Evolutionary conservation across 2,797 vertebrate genomes (phyloP), one percentile per base, ranked within the genome.

Genomic region (Enoplosus armatus): DNA sequence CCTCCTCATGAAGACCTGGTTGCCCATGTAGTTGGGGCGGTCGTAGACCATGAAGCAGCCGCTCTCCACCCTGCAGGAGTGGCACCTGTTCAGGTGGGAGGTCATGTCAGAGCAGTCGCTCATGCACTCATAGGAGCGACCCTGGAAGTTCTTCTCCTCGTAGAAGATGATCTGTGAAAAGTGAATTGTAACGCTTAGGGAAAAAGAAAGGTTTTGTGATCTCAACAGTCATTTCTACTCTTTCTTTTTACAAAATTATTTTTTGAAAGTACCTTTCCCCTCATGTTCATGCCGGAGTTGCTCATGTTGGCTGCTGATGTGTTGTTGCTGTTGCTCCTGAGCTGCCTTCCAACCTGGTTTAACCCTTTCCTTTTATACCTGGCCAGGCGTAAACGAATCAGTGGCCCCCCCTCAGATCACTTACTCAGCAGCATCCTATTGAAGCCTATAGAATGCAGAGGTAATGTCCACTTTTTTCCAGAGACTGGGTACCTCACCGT

Each of bases 361-460:
- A 91, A 91, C 88, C 74, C 76, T 73, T 89, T 80, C 82, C 85
- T 91, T 94, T 92, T 94, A 93, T 93, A 93, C 89, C 76, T 85
- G 61, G 72, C 75, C 50, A 70, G 68, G 22, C 20, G 8, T 47
- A 47, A 47, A 47, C n/a, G 45, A 47, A 47, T 72, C 41, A 56
- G 60, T 81, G 75, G 56, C 73, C 68, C 87, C 84, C 64, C 83
- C 68, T 75, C 81, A 85, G 69, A 85, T 31, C 68, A 80, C 87
- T 83, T 74, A 92, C 78, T 87, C 90, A 89, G 85, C 90, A 92
- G 55, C 63, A 65, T 85, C 61, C 54, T 26, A 84, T 79, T 87
- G 85, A 90, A 72, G 67, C 79, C 75, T n/a, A 82, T 53, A 79
- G 71, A 85, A 68, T 70, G 67, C 56, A 24, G 60, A 73, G 71